Percentiles rank a stretch among this genome's conserved stretches.
These are phyloP conservation scores for Pseudochirops corinnae DNA, from an alignment of 2,797 vertebrate genomes.

Conservation along the genomic window DNA sequence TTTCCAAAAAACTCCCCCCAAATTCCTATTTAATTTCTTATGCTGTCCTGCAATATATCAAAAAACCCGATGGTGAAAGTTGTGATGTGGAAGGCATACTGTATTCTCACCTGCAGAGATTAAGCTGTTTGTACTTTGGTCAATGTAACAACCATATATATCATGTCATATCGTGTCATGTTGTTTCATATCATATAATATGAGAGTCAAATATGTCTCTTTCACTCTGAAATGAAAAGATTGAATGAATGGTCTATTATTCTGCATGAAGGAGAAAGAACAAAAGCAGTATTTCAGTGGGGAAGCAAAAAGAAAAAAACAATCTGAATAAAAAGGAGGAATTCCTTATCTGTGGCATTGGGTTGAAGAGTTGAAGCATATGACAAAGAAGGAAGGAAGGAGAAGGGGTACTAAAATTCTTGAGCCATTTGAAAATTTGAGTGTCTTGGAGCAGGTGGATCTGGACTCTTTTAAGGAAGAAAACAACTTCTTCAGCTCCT, in stretches of 20 bases:
- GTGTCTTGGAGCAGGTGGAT: not conserved
- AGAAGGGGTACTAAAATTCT: not conserved
- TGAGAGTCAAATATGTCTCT: not conserved
- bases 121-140: not conserved
- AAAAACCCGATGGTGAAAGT: not conserved
- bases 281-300: not conserved
- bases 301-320: not conserved
- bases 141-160: not conserved
- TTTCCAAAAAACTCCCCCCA: not conserved
- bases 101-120: not conserved
- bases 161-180: not conserved
- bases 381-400: not conserved
- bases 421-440: not conserved
- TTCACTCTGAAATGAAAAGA: not conserved
- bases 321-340: not conserved
- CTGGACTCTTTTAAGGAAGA: not conserved
- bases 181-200: not conserved
- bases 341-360: not conserved
- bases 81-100: too few species aligned
- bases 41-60: not conserved
- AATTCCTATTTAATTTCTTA: not conserved
- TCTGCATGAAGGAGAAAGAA: not conserved
- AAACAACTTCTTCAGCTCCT: not conserved
- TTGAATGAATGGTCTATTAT: not conserved
- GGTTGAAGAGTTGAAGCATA: not conserved